Percentiles rank a stretch among this genome's conserved stretches.
Conservation (phyloP, 2,888 invertebrate species). For the Limenitis camilla region DNA sequence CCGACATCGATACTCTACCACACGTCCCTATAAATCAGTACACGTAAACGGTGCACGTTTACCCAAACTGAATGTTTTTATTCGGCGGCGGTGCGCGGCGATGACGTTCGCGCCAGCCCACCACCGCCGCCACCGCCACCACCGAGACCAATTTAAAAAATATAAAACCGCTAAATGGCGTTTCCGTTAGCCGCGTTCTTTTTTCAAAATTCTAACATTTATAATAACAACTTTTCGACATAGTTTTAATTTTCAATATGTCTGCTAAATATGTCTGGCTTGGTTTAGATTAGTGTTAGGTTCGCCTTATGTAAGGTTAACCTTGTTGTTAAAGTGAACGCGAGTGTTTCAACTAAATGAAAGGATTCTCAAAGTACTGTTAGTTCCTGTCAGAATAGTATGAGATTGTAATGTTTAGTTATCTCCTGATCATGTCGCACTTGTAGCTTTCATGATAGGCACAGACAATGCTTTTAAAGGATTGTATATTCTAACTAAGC, state of each 20-base stretch:
- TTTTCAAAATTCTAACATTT: slow-evolving; percentile 32
- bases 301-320: too few relatives aligned
- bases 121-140: slow-evolving; percentile 27
- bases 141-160: slow-evolving; percentile 43
- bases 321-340: too few relatives aligned
- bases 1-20: slow-evolving; percentile 28
- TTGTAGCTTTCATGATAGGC: too few relatives aligned
- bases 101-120: slow-evolving; percentile 43
- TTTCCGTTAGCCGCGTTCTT: slow-evolving; percentile 33
- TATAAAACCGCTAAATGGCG: slow-evolving; percentile 41
- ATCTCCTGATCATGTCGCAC: too few relatives aligned
- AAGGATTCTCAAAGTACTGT: too few relatives aligned
- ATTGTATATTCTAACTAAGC: too few relatives aligned
- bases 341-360: too few relatives aligned
- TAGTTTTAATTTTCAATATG: neutral
- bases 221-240: slow-evolving; percentile 19
- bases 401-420: too few relatives aligned
- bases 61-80: slow-evolving; percentile 56
- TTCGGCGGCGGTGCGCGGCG: slow-evolving; percentile 39
- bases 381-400: too few relatives aligned
- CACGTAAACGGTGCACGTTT: slow-evolving; percentile 47
- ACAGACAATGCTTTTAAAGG: too few relatives aligned
- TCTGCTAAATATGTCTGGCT: neutral
- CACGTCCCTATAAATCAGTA: slow-evolving; percentile 42
- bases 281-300: too few relatives aligned